These are phyloP conservation scores for Melanotaenia parkinsoni DNA, from an alignment of 2,797 vertebrate species.

Conservation along the genomic window DNA sequence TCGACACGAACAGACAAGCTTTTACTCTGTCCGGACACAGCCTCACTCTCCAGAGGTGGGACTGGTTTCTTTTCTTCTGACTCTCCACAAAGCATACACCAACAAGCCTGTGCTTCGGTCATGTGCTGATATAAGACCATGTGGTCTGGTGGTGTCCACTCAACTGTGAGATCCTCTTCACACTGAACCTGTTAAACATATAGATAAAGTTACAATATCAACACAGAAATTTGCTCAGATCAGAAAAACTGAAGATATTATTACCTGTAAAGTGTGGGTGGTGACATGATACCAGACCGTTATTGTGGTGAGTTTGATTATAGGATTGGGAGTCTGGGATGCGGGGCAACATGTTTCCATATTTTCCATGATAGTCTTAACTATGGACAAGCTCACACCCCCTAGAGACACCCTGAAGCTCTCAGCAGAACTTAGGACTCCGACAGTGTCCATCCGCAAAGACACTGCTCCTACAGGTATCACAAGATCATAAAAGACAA, in stretches of 20 bases:
- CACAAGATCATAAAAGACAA: not conserved
- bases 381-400: slow-evolving; percentile 87
- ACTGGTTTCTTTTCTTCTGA: slow-evolving; percentile 13
- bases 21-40: slow-evolving; percentile 51
- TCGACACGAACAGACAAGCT: slow-evolving; percentile 83
- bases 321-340: slow-evolving; percentile 81
- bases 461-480: slow-evolving; percentile 87
- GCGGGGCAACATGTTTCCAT: slow-evolving; percentile 91
- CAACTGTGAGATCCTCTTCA: slow-evolving; percentile 83
- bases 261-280: slow-evolving; percentile 90
- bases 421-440: slow-evolving; percentile 85
- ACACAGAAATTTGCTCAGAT: not conserved
- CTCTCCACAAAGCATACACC: slow-evolving; percentile 71
- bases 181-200: slow-evolving; percentile 77
- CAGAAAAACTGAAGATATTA: not conserved
- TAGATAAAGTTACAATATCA: not conserved
- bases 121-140: slow-evolving; percentile 95
- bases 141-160: slow-evolving; percentile 93
- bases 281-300: slow-evolving; percentile 87
- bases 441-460: slow-evolving; percentile 88
- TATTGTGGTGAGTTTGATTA: slow-evolving; percentile 86
- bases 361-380: slow-evolving; percentile 89
- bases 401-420: slow-evolving; percentile 86
- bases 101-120: slow-evolving; percentile 85
- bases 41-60: slow-evolving; percentile 13